Percentiles rank a stretch among this genome's conserved stretches.
Conservation (phyloP, 2,113 vertebrate species). For the Tricholaema leucomelas region DNA sequence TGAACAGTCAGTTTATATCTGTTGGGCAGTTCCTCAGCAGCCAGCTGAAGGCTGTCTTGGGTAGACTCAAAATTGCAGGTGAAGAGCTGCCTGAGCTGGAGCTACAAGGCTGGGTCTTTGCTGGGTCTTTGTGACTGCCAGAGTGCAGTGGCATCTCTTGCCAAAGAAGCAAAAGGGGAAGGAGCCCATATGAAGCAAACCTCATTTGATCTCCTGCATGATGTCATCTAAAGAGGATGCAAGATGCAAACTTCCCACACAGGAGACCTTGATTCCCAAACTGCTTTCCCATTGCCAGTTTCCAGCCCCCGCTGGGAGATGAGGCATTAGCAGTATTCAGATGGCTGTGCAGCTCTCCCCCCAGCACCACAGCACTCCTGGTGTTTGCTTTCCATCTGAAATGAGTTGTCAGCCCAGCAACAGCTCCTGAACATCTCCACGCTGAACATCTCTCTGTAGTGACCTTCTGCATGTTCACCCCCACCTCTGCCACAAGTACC, state of each 20-base stretch:
- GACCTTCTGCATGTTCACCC: not conserved
- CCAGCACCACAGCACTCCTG: not conserved
- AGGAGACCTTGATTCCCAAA: not conserved
- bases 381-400: not conserved
- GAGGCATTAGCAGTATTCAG: not conserved
- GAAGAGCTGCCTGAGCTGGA: not conserved
- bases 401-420: not conserved
- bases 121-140: not conserved
- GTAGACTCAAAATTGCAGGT: not conserved
- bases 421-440: not conserved
- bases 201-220: not conserved
- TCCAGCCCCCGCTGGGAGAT: not conserved
- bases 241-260: not conserved
- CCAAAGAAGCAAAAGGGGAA: not conserved
- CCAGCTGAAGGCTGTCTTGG: rapidly evolving
- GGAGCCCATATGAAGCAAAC: not conserved
- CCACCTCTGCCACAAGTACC: not conserved
- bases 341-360: not conserved
- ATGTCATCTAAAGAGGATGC: not conserved
- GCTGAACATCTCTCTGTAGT: not conserved
- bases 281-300: not conserved
- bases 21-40: not conserved
- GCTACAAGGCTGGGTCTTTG: not conserved
- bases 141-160: not conserved
- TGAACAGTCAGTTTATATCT: not conserved